These are phyloP conservation scores for Sphyrna mokarran DNA, from an alignment of 2,113 vertebrate species.

Conservation along the genomic window DNA sequence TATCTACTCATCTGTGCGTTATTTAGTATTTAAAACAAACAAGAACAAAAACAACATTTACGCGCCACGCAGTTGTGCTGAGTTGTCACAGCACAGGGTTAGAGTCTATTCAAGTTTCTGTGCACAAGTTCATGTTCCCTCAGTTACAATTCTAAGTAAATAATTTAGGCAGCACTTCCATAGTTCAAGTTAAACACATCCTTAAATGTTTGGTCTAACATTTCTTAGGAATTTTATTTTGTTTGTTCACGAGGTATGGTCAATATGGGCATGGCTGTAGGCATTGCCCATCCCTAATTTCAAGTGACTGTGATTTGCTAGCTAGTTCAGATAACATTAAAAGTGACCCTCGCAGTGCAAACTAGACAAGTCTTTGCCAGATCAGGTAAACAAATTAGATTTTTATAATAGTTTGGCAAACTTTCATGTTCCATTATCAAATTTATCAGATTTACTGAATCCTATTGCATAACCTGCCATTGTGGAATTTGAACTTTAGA, in stretches of 20 bases:
- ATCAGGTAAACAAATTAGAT: not conserved
- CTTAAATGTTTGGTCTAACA: not conserved
- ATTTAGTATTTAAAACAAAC: not conserved
- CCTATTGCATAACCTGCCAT: not conserved
- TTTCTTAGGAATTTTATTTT: not conserved
- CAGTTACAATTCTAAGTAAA: not conserved
- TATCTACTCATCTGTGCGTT: not conserved
- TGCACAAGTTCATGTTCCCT: not conserved
- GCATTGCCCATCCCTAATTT: not conserved
- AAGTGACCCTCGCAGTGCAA: not conserved
- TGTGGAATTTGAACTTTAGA: not conserved
- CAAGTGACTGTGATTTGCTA: not conserved
- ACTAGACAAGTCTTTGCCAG: not conserved
- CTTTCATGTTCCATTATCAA: not conserved
- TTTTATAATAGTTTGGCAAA: not conserved
- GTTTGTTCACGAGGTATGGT: not conserved
- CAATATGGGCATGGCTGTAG: not conserved
- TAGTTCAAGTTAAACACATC: not conserved
- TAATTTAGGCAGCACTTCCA: not conserved
- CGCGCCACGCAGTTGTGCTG: not conserved
- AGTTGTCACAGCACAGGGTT: not conserved
- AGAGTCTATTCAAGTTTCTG: not conserved
- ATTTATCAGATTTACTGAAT: slow-evolving; percentile 6
- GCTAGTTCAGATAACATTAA: not conserved
- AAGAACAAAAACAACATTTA: not conserved